A percentile compares a stretch with the other conserved stretches of the same genome.
phyloP scores from a whole-genome alignment of 2,797 vertebrate species.

The Cetoscarus ocellatus region DNA sequence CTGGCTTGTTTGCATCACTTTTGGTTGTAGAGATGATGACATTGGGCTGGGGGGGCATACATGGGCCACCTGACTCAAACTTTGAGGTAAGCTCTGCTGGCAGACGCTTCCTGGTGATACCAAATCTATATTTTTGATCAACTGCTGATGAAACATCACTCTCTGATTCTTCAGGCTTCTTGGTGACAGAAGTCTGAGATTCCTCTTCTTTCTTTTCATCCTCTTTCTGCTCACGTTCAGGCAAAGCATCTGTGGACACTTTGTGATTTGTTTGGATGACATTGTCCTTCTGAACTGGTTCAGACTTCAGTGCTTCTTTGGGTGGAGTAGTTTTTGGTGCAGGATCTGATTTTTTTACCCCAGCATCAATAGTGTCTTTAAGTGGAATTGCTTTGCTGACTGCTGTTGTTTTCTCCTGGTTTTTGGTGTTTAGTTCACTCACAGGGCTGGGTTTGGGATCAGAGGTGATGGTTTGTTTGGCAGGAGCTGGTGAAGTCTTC shows the following conservation, averaged over 20 bases:
- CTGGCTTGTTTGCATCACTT: slow-evolving; percentile 9
- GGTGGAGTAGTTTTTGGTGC: slow-evolving; percentile 18
- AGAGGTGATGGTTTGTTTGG: slow-evolving; percentile 15
- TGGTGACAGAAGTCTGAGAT: background rate
- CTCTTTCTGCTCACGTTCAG: slow-evolving; percentile 29
- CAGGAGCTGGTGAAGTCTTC: slow-evolving; percentile 7
- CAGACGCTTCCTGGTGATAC: slow-evolving; percentile 84
- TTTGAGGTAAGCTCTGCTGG: slow-evolving; percentile 87
- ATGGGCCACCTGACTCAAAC: slow-evolving; percentile 82
- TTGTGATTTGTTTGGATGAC: slow-evolving; percentile 44
- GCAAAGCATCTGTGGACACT: slow-evolving; percentile 1
- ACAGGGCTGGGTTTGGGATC: slow-evolving; percentile 42
- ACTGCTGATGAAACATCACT: slow-evolving; percentile 10
- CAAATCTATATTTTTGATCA: slow-evolving; percentile 45
- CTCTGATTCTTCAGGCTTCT: slow-evolving; percentile 37
- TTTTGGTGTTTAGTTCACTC: slow-evolving; percentile 17
- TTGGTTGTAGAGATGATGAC: slow-evolving; percentile 46
- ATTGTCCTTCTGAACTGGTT: slow-evolving; percentile 33
- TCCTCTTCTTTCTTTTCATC: slow-evolving; percentile 18
- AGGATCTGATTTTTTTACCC: slow-evolving; percentile 30
- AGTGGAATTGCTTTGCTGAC: slow-evolving; percentile 23
- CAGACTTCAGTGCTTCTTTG: slow-evolving; percentile 29
- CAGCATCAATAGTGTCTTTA: slow-evolving; percentile 15
- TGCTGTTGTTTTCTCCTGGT: slow-evolving; percentile 29
- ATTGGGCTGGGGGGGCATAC: slow-evolving; percentile 50